These are phyloP conservation scores for Lutraria lutraria DNA, from an alignment of 2,888 invertebrate species.

Conservation along the genomic window DNA sequence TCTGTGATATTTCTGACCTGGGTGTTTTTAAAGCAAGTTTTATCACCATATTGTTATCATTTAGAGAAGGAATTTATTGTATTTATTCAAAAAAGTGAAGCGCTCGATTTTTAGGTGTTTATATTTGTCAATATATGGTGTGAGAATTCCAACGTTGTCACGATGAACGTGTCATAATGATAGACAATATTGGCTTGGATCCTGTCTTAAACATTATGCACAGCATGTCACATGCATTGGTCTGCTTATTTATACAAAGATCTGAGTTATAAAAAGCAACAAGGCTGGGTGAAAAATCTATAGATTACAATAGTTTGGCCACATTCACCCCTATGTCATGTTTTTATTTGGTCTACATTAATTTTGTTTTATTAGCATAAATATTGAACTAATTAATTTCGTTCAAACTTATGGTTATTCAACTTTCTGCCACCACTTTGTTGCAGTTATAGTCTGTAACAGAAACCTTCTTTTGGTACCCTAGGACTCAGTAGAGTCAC, in stretches of 20 bases:
- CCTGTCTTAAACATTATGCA: conserved; percentile 37
- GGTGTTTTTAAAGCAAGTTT: conserved; percentile 1
- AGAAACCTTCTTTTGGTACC: too few species aligned
- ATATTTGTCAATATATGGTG: conserved; percentile 60
- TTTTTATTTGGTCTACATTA: neutral
- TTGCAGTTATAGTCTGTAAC: too few species aligned
- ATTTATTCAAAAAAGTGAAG: conserved; percentile 45
- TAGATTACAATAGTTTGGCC: neutral
- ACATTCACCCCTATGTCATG: neutral
- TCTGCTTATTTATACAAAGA: conserved; percentile 5
- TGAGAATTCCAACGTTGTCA: conserved; percentile 52
- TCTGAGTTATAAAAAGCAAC: conserved; percentile 9
- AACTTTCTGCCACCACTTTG: too few species aligned
- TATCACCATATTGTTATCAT: conserved; percentile 33
- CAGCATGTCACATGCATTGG: neutral
- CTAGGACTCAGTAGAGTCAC: too few species aligned
- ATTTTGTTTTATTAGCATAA: neutral
- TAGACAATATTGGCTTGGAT: conserved; percentile 58
- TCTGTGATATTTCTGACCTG: neutral
- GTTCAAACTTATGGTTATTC: neutral
- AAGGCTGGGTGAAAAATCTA: neutral
- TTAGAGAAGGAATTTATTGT: conserved; percentile 23
- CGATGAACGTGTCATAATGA: conserved; percentile 52
- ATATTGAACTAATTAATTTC: neutral
- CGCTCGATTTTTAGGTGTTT: conserved; percentile 42